Conservation (phyloP, 2,797 vertebrate genomes). For the Natrix natrix region DNA sequence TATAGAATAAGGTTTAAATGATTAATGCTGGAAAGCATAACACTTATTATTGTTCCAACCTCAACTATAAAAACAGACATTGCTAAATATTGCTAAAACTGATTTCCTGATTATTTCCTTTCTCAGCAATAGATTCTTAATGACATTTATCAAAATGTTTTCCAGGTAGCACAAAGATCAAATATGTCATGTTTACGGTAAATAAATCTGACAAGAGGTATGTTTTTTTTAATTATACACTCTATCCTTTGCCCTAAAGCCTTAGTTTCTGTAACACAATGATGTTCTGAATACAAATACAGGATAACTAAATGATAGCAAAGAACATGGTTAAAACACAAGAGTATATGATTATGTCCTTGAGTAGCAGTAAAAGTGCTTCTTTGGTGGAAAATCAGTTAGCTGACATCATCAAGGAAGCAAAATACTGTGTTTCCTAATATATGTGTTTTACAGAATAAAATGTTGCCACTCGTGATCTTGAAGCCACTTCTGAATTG, state of each 20-base stretch:
- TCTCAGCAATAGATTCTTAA: constrained; percentile 2
- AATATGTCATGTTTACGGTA: constrained; percentile 61
- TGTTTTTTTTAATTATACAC: constrained; percentile 40
- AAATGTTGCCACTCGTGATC: background rate
- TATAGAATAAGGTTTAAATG: background rate
- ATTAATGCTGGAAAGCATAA: background rate
- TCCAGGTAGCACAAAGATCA: background rate
- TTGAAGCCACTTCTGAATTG: background rate
- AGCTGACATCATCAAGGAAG: background rate
- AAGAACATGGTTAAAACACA: constrained; percentile 48
- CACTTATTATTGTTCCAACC: background rate
- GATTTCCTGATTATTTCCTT: background rate
- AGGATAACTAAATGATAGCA: constrained; percentile 28
- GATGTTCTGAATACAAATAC: constrained; percentile 27
- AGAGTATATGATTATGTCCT: constrained; percentile 16
- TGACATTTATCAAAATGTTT: constrained; percentile 46
- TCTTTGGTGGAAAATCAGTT: background rate
- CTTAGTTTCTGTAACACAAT: constrained; percentile 30
- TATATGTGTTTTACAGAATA: background rate
- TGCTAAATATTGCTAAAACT: background rate
- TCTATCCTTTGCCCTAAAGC: constrained; percentile 32
- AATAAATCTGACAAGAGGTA: constrained; percentile 60
- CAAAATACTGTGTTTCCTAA: background rate
- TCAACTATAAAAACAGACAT: constrained; percentile 6
- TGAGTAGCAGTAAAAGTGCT: constrained; percentile 15